Percentiles rank a stretch among this genome's conserved stretches.
Evolutionary conservation across 2,888 invertebrate species (phyloP).

Genomic region (Stenotaenia linearis): DNA sequence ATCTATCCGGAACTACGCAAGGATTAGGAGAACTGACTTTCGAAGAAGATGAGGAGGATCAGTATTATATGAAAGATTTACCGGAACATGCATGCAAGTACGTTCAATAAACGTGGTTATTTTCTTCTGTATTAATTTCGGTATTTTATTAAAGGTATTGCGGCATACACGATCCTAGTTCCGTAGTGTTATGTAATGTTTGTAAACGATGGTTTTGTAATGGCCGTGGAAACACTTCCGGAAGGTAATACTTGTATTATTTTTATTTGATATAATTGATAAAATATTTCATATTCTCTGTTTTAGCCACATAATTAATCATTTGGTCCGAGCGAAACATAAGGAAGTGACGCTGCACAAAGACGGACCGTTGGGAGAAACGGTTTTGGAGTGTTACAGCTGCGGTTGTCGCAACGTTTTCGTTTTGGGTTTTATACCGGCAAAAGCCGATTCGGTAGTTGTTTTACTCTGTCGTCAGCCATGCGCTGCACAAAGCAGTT

Average conservation of each 20-base stretch:
- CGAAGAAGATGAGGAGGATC: conserved; percentile 91
- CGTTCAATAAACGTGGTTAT: not conserved
- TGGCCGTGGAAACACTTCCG: conserved; percentile 94
- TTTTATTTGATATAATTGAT: too few species aligned
- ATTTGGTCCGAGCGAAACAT: conserved; percentile 96
- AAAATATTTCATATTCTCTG: too few species aligned
- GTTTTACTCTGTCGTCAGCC: conserved; percentile 95
- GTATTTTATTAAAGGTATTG: conserved; percentile 69
- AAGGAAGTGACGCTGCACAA: conserved; percentile 97
- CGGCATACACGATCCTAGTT: conserved; percentile 94
- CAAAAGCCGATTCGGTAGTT: conserved; percentile 97
- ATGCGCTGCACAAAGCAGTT: conserved; percentile 92
- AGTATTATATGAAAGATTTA: conserved; percentile 63
- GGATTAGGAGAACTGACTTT: conserved; percentile 83
- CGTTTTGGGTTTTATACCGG: conserved; percentile 96
- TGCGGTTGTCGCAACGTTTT: conserved; percentile 98
- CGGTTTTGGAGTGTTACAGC: conserved; percentile 95
- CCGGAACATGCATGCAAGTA: conserved; percentile 38
- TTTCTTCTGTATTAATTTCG: not conserved
- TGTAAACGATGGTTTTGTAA: conserved; percentile 99
- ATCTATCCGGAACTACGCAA: conserved; percentile 47
- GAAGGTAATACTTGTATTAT: conserved; percentile 52
- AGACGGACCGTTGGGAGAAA: conserved; percentile 96
- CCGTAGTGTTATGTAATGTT: conserved; percentile 96
- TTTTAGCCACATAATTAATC: conserved; percentile 99